Percentiles rank a stretch among this genome's conserved stretches.
These are phyloP conservation scores for Tiliacea aurago DNA, from an alignment of 2,888 invertebrate species.

Conservation along the genomic window DNA sequence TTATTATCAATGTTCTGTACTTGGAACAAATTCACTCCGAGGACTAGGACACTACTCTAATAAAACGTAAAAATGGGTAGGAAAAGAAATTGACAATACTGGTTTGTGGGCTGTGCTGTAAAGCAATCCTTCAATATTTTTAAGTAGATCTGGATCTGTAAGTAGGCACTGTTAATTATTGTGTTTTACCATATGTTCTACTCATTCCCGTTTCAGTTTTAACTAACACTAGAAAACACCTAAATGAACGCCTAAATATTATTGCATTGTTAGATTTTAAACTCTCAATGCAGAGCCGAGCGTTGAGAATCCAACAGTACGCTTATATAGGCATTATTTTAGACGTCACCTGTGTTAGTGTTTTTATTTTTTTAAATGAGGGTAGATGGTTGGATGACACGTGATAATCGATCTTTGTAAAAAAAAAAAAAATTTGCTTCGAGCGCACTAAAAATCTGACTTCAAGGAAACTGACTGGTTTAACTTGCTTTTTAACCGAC, in stretches of 20 bases:
- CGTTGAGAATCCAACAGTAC: neutral
- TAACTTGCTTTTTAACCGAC: constrained; percentile 37
- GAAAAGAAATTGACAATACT: constrained; percentile 73
- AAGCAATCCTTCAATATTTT: neutral
- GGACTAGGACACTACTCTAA: constrained; percentile 32
- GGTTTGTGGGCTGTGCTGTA: neutral
- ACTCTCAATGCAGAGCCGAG: neutral
- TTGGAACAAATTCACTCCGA: constrained; percentile 33
- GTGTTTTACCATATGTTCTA: neutral
- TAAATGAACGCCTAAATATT: neutral
- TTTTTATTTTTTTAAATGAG: too few relatives aligned
- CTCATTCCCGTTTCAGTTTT: neutral
- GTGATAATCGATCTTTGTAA: constrained; percentile 69
- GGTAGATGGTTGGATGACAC: constrained; percentile 4
- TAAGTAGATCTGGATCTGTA: constrained; percentile 16
- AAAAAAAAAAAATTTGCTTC: constrained; percentile 51
- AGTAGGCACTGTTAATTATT: neutral
- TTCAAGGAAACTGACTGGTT: constrained; percentile 60
- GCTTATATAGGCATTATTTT: neutral
- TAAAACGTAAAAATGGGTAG: constrained; percentile 55
- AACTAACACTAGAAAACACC: neutral
- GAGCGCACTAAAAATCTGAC: constrained; percentile 50
- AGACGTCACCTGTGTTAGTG: too few relatives aligned
- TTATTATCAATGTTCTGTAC: constrained; percentile 39
- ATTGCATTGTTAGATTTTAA: neutral